Conservation (phyloP, 1,140 invertebrate genomes). For the Drosophila mayri region DNA sequence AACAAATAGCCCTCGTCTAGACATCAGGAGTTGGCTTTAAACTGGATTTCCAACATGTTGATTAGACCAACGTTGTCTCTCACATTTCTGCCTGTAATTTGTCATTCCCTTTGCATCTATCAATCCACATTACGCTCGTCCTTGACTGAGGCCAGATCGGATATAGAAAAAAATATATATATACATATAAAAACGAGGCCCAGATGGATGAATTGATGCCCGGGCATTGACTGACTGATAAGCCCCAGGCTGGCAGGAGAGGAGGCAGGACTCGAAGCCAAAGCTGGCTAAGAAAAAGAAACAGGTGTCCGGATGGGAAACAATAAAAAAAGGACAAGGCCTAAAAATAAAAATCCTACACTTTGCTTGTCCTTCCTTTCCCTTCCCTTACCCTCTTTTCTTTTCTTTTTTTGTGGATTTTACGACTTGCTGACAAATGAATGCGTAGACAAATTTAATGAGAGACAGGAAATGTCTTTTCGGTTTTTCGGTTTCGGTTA, state of each 20-base stretch:
- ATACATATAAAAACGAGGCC: slow-evolving; percentile 1
- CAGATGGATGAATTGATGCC: slow-evolving; percentile 49
- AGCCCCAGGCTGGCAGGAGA: neutral
- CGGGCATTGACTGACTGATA: slow-evolving; percentile 41
- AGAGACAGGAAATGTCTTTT: slow-evolving; percentile 76
- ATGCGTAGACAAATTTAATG: slow-evolving; percentile 82
- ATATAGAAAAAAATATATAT: neutral
- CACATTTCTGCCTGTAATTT: slow-evolving; percentile 33
- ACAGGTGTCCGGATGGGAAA: slow-evolving; percentile 50
- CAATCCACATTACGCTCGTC: slow-evolving; percentile 44
- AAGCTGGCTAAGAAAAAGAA: slow-evolving; percentile 12
- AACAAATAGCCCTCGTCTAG: slow-evolving; percentile 1
- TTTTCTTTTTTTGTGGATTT: slow-evolving; percentile 20
- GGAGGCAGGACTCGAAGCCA: neutral
- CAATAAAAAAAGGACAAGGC: slow-evolving; percentile 40
- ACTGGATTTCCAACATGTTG: slow-evolving; percentile 6
- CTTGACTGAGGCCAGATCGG: slow-evolving; percentile 1
- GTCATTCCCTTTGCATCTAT: slow-evolving; percentile 45
- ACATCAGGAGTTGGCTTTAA: slow-evolving; percentile 8
- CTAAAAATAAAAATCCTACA: slow-evolving; percentile 69
- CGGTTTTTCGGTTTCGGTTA: slow-evolving; percentile 38
- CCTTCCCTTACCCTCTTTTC: slow-evolving; percentile 2
- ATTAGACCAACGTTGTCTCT: slow-evolving; percentile 27
- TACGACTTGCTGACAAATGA: slow-evolving; percentile 82
- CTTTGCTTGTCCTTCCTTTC: slow-evolving; percentile 49